phyloP scores from a whole-genome alignment of 2,113 vertebrate genomes.

The Podarcis cretensis region DNA sequence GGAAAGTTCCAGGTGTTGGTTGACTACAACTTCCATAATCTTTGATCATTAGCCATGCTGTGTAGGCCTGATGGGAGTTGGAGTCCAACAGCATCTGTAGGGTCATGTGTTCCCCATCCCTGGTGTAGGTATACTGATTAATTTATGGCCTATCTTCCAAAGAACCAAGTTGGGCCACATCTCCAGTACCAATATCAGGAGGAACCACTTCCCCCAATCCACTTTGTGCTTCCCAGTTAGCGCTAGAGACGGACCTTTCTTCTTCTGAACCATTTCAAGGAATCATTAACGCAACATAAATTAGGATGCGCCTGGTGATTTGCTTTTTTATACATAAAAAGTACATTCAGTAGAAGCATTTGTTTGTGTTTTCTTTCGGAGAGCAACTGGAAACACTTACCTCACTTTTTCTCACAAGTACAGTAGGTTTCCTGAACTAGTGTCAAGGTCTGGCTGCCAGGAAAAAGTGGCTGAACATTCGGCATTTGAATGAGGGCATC shows the following conservation, averaged over 20 bases:
- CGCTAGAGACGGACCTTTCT: constrained; percentile 38
- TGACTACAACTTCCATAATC: no score
- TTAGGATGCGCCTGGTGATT: constrained; percentile 56
- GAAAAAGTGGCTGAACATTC: constrained; percentile 80
- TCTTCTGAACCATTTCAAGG: constrained; percentile 60
- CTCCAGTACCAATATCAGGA: constrained; percentile 53
- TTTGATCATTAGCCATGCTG: no score
- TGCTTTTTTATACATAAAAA: constrained; percentile 76
- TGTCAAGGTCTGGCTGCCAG: constrained; percentile 76
- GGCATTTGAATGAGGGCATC: constrained; percentile 72
- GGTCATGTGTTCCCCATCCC: no score
- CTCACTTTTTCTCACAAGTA: constrained; percentile 83
- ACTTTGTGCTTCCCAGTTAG: constrained; percentile 55
- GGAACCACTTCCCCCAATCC: constrained; percentile 41
- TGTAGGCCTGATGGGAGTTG: no score
- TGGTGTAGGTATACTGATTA: background rate
- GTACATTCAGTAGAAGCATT: constrained; percentile 82
- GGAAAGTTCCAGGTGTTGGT: background rate
- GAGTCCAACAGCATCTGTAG: no score
- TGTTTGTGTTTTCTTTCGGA: constrained; percentile 83
- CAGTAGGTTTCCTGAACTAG: constrained; percentile 81
- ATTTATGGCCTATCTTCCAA: constrained; percentile 30
- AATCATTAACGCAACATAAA: constrained; percentile 71
- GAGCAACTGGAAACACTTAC: constrained; percentile 83
- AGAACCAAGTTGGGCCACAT: constrained; percentile 36